phyloP scores from a whole-genome alignment of 53 echinoderm and acorn worm species.

The Patiria pectinifera region DNA sequence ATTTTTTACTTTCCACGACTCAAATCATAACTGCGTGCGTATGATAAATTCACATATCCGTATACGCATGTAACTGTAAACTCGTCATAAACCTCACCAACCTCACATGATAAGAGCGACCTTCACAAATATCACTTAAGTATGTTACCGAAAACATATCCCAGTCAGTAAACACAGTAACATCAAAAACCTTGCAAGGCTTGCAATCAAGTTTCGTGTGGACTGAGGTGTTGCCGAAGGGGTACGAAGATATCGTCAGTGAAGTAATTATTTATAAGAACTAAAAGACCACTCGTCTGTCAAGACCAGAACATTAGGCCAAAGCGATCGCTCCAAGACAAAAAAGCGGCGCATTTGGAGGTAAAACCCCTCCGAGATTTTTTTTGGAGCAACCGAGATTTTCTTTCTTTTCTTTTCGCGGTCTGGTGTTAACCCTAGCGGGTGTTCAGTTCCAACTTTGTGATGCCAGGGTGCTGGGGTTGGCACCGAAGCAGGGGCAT shows the following conservation, averaged over 20 bases:
- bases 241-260: neutral
- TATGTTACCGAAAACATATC: too few species aligned
- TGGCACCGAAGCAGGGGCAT: slow-evolving; percentile 35
- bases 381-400: slow-evolving; percentile 12
- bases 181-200: too few species aligned
- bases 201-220: neutral
- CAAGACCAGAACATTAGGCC: slow-evolving; percentile 35
- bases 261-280: neutral
- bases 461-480: slow-evolving; percentile 19
- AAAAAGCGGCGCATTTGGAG: slow-evolving; percentile 7
- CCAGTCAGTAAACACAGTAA: too few species aligned
- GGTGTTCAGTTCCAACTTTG: slow-evolving; percentile 4
- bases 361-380: slow-evolving; percentile 37
- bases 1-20: too few species aligned
- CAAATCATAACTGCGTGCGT: too few species aligned
- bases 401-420: neutral
- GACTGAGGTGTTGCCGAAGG: neutral
- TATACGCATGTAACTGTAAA: too few species aligned
- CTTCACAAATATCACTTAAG: too few species aligned
- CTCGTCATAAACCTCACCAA: too few species aligned
- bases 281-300: slow-evolving; percentile 21
- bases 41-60: too few species aligned
- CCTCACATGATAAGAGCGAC: too few species aligned
- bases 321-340: slow-evolving; percentile 30
- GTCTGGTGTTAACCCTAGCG: slow-evolving; percentile 38